Conservation (phyloP, 2,797 vertebrate genomes). For the Megaceryle alcyon region DNA sequence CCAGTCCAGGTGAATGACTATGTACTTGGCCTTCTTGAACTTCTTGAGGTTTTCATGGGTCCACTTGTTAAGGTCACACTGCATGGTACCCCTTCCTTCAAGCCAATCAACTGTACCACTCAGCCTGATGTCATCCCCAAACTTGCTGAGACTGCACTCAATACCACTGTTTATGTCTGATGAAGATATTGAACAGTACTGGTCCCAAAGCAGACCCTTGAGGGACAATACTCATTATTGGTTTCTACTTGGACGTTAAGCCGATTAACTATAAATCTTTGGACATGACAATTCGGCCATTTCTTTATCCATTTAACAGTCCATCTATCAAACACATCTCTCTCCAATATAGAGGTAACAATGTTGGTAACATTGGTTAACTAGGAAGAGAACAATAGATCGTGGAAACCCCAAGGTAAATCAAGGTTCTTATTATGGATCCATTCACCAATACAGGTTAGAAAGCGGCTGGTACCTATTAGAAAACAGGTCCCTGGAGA, state of each 20-base stretch:
- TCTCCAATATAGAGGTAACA: background rate
- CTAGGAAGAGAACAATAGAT: background rate
- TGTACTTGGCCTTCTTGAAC: background rate
- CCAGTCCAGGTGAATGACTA: background rate
- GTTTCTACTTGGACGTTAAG: background rate
- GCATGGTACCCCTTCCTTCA: background rate
- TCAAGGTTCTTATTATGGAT: background rate
- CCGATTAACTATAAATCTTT: background rate
- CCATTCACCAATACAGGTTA: background rate
- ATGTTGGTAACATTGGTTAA: background rate
- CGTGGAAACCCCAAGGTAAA: background rate
- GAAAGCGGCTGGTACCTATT: too few species aligned
- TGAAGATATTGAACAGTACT: background rate
- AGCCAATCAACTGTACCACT: background rate
- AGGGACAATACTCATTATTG: background rate
- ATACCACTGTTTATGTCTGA: background rate
- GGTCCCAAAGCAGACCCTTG: rapidly evolving
- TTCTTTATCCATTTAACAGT: background rate
- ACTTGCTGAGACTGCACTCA: background rate
- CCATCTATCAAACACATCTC: background rate
- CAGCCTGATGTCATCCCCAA: background rate
- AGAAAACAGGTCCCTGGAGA: too few species aligned
- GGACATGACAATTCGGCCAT: background rate
- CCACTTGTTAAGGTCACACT: background rate
- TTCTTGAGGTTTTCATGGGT: background rate